These are phyloP conservation scores for Myripristis jacobus DNA, from an alignment of 2,797 vertebrate genomes.

Conservation along the genomic window DNA sequence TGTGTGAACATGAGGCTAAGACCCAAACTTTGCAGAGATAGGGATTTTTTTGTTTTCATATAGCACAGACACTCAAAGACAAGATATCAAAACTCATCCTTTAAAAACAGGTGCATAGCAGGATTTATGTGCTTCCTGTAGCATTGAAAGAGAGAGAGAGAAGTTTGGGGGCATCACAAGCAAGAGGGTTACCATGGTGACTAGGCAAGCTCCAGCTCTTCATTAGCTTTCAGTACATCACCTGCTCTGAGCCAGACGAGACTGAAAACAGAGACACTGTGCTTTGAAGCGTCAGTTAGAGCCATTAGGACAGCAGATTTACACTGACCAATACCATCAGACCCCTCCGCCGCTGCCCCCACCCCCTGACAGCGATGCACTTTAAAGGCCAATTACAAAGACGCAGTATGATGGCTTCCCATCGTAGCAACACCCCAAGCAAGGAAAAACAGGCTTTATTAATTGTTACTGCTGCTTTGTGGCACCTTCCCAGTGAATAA, in stretches of 20 bases:
- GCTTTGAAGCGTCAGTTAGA: constrained; percentile 47
- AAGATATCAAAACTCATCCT: constrained; percentile 24
- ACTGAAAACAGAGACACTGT: constrained; percentile 48
- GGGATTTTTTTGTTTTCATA: neutral
- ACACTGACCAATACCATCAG: constrained; percentile 32
- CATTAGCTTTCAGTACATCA: constrained; percentile 57
- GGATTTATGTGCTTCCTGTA: constrained; percentile 40
- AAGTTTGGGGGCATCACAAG: constrained; percentile 51
- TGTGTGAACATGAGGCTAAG: constrained; percentile 47
- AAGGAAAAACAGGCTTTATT: constrained; percentile 21
- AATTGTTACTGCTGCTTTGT: constrained; percentile 11
- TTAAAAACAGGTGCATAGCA: constrained; percentile 46
- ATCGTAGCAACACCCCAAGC: constrained; percentile 16
- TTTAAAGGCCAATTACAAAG: constrained; percentile 43
- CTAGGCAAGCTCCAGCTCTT: constrained; percentile 36
- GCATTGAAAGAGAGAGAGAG: constrained; percentile 21
- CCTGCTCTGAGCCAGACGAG: constrained; percentile 45
- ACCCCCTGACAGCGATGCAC: constrained; percentile 18
- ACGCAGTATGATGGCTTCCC: constrained; percentile 11
- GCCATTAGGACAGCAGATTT: constrained; percentile 44
- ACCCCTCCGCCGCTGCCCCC: constrained; percentile 3
- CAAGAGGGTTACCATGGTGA: constrained; percentile 61
- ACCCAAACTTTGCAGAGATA: constrained; percentile 38
- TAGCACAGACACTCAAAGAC: neutral
- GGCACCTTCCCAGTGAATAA: neutral